These are phyloP conservation scores for Globodera rostochiensis DNA, from an alignment of 1,140 invertebrate species.

Conservation along the genomic window DNA sequence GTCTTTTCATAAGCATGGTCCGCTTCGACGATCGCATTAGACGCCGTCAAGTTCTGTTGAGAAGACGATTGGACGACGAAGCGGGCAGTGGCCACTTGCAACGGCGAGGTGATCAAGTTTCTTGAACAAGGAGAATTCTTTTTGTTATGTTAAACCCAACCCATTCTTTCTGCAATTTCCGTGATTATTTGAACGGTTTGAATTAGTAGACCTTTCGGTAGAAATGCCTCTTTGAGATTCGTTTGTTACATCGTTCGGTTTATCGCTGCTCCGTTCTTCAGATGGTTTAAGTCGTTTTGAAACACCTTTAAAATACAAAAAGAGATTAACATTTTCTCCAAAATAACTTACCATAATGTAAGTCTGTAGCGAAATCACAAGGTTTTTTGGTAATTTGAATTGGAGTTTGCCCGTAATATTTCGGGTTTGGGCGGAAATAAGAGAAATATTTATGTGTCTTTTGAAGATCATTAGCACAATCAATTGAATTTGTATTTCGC, in stretches of 20 bases:
- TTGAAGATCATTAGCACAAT: background rate
- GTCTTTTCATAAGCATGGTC: constrained; percentile 2
- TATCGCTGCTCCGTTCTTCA: background rate
- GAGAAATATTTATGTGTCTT: background rate
- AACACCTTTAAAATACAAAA: background rate
- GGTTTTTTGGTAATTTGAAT: background rate
- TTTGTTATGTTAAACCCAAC: too few relatives aligned
- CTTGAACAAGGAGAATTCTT: too few relatives aligned
- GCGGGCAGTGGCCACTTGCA: background rate
- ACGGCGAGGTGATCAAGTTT: background rate
- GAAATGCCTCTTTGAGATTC: too few relatives aligned
- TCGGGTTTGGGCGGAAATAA: background rate
- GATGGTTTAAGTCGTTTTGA: background rate
- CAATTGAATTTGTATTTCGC: background rate
- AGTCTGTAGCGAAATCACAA: background rate
- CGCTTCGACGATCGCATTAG: background rate
- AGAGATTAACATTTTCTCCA: too few relatives aligned
- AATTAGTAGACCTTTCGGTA: background rate
- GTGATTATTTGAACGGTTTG: too few relatives aligned
- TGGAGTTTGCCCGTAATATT: background rate
- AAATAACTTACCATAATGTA: background rate
- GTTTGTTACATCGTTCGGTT: background rate
- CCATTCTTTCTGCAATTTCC: too few relatives aligned
- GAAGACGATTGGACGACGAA: background rate
- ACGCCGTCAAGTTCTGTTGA: background rate